Evolutionary conservation across 92 coral and sea anemone species (phyloP).

Genomic region (Ricordea florida): DNA sequence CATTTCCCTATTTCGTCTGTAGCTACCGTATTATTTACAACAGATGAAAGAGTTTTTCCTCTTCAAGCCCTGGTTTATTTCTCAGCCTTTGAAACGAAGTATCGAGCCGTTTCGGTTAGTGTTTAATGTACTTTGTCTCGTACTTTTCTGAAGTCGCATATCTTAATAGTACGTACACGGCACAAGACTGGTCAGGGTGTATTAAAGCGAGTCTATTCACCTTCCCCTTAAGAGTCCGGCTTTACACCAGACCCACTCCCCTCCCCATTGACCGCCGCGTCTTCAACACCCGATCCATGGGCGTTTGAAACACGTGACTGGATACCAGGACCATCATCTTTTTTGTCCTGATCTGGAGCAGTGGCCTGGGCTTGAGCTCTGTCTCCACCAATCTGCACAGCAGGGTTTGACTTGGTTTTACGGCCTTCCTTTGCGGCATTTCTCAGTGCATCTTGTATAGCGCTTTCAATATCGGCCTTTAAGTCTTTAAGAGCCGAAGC

Average conservation of each 20-base stretch:
- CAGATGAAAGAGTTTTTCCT: no score
- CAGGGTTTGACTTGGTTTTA: constrained; percentile 11
- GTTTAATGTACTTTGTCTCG: no score
- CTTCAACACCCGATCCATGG: constrained; percentile 27
- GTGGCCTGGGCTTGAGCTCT: constrained; percentile 29
- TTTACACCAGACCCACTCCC: constrained; percentile 29
- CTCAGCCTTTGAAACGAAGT: no score
- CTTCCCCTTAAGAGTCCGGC: neutral
- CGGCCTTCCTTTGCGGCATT: constrained; percentile 27
- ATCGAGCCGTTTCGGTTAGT: no score
- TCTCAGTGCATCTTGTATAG: constrained; percentile 69
- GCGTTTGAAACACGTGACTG: constrained; percentile 8
- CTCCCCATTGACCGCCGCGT: neutral
- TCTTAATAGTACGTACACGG: no score
- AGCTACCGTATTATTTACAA: no score
- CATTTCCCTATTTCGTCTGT: no score
- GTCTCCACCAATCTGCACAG: constrained; percentile 15
- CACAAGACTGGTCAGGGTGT: no score
- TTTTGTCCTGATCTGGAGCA: constrained; percentile 16
- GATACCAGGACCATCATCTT: constrained; percentile 54
- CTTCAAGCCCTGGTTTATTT: no score
- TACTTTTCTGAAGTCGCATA: no score
- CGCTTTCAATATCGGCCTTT: constrained; percentile 68
- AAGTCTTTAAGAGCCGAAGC: constrained; percentile 47
- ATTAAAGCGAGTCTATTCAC: no score